A percentile compares a stretch with the other conserved stretches of the same genome.
Evolutionary conservation across 2,113 vertebrate species (phyloP).

Genomic region (Sterrhoptilus dennistouni): DNA sequence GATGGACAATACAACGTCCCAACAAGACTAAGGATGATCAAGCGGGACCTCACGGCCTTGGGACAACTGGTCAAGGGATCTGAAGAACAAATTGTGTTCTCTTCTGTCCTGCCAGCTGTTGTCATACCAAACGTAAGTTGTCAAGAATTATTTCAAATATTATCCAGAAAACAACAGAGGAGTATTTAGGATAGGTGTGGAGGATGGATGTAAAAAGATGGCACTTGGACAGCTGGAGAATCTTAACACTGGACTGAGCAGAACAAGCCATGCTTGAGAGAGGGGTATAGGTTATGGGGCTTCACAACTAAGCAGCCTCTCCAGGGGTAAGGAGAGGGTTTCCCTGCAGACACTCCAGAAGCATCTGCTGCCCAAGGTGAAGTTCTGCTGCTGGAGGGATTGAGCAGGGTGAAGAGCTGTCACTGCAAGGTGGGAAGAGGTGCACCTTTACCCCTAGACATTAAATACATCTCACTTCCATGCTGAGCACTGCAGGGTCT

Average conservation of each 20-base stretch:
- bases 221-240: not conserved
- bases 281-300: not conserved
- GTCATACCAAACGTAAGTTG: not conserved
- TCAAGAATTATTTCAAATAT: not conserved
- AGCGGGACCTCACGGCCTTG: not conserved
- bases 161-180: not conserved
- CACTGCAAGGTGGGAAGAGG: fast-evolving
- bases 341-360: not conserved
- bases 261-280: not conserved
- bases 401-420: not conserved
- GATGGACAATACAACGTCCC: not conserved
- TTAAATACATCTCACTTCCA: fast-evolving
- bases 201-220: not conserved
- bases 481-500: not conserved
- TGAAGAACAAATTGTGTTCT: not conserved
- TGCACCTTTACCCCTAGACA: not conserved
- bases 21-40: not conserved
- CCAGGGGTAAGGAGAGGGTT: fast-evolving
- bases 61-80: not conserved
- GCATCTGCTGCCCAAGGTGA: not conserved
- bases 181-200: not conserved
- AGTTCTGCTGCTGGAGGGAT: not conserved
- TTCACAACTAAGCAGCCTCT: not conserved
- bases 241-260: not conserved
- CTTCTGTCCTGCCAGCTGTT: not conserved